Percentiles rank a stretch among this genome's conserved stretches.
phyloP scores from a whole-genome alignment of 1,140 invertebrate species.

The Hycleus cichorii region DNA sequence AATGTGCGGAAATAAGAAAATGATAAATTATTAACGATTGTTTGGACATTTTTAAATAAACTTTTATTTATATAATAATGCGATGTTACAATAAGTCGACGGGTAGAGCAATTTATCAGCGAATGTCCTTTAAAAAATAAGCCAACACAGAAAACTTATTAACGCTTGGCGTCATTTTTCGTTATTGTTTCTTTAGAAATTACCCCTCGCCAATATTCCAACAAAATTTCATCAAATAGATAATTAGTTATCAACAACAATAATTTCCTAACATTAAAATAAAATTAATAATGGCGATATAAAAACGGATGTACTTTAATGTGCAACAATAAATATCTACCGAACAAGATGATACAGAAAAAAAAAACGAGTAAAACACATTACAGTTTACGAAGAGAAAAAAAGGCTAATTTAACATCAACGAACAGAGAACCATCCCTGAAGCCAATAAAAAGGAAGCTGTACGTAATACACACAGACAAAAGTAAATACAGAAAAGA shows the following conservation, averaged over 20 bases:
- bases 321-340: too few species aligned
- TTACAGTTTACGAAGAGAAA: constrained; percentile 7
- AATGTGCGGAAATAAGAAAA: constrained; percentile 7
- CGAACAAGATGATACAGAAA: not conserved
- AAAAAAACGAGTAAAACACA: not conserved
- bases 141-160: constrained; percentile 9
- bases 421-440: constrained; percentile 10
- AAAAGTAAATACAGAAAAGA: constrained; percentile 17
- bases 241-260: not conserved
- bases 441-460: constrained; percentile 6
- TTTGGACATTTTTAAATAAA: constrained; percentile 3
- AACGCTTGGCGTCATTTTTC: not conserved
- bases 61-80: constrained; percentile 3
- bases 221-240: constrained; percentile 5
- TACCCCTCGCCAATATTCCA: not conserved
- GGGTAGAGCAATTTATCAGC: constrained; percentile 2
- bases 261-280: too few species aligned
- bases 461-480: constrained; percentile 12
- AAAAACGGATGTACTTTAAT: too few species aligned
- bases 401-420: constrained; percentile 6
- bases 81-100: constrained; percentile 1
- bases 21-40: constrained; percentile 12
- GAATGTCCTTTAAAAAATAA: constrained; percentile 9
- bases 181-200: constrained; percentile 4
- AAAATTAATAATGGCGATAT: too few species aligned